Conservation (phyloP, 2,797 vertebrate species). For the Arctocebus calabarensis region DNA sequence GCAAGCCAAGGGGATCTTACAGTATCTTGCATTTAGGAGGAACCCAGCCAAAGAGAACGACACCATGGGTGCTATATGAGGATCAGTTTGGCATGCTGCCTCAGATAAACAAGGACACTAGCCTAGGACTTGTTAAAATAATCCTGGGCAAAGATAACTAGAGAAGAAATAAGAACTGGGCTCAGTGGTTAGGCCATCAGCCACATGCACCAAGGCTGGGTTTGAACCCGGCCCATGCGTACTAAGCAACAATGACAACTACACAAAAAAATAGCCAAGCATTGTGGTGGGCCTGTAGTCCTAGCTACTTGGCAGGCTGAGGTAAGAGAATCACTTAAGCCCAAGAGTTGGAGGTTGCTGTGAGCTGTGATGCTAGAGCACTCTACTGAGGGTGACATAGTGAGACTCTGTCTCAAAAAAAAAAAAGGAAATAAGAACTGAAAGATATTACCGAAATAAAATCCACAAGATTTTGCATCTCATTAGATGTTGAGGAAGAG, state of each 20-base stretch:
- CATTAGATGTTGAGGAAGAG: neutral
- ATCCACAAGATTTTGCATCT: neutral
- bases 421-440: neutral
- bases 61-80: neutral
- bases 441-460: constrained; percentile 10
- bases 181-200: no score
- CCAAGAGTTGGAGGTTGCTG: no score
- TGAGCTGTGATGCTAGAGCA: no score
- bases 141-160: constrained; percentile 11
- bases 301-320: no score
- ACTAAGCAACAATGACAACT: no score
- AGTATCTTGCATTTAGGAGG: neutral
- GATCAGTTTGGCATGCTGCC: neutral
- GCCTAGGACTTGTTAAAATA: constrained; percentile 39
- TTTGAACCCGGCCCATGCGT: no score
- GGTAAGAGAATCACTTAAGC: no score
- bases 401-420: no score
- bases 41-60: neutral
- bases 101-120: constrained; percentile 7
- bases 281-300: no score
- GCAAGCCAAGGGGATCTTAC: neutral
- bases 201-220: no score
- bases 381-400: no score
- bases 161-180: neutral
- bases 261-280: no score